Percentiles rank a stretch among this genome's conserved stretches.
Conservation (phyloP, 1,140 invertebrate genomes). For the Aphidius gifuensis region DNA sequence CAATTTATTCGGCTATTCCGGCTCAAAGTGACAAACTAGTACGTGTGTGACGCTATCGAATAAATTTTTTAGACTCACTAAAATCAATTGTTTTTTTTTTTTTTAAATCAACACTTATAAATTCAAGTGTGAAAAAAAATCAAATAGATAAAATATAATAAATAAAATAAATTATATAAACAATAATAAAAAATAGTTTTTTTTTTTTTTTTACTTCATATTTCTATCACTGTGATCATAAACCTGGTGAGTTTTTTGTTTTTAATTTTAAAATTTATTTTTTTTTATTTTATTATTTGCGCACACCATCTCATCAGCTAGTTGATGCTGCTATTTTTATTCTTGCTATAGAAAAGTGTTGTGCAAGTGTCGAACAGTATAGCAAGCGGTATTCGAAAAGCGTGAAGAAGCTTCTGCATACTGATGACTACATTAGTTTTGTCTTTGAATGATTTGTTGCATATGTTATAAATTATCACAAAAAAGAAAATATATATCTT, state of each 20-base stretch:
- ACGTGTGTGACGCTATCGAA: neutral
- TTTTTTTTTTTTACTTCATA: no score
- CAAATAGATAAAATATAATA: neutral
- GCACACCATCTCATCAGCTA: constrained; percentile 13
- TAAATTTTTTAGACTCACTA: no score
- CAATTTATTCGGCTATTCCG: constrained; percentile 51
- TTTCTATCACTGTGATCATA: no score
- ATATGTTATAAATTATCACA: constrained; percentile 7
- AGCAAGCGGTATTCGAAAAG: constrained; percentile 36
- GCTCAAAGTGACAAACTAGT: constrained; percentile 40
- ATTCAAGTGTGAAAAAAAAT: constrained; percentile 3
- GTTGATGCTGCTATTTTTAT: constrained; percentile 25
- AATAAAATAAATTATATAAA: no score
- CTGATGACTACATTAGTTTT: neutral
- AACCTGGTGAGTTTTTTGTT: no score
- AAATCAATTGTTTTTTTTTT: no score
- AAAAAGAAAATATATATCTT: no score
- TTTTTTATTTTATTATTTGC: neutral
- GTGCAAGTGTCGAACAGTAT: constrained; percentile 51
- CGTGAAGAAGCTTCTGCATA: constrained; percentile 15
- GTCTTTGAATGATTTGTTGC: neutral
- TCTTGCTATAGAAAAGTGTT: constrained; percentile 36
- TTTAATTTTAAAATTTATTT: neutral
- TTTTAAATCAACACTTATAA: no score
- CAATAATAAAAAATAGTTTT: no score